Evolutionary conservation across 2,113 vertebrate species (phyloP).

Genomic region (Lutjanus erythropterus): DNA sequence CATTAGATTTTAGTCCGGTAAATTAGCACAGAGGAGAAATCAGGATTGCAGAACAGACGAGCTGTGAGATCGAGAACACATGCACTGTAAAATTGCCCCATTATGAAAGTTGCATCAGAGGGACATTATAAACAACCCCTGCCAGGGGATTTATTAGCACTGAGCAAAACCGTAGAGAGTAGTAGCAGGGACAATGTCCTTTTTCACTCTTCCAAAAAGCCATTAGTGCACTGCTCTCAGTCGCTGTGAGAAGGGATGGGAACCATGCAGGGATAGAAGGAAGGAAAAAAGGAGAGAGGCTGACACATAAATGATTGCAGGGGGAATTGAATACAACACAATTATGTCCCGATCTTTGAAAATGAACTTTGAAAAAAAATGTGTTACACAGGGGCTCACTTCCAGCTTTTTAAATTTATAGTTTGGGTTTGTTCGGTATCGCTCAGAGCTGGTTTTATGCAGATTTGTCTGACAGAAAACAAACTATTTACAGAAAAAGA

Average conservation of each 20-base stretch:
- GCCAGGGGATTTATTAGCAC: slow-evolving; percentile 74
- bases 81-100: slow-evolving; percentile 68
- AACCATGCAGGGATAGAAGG: slow-evolving; percentile 18
- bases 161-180: slow-evolving; percentile 53
- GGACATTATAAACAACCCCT: slow-evolving; percentile 77
- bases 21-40: slow-evolving; percentile 72
- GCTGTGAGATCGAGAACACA: slow-evolving; percentile 62
- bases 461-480: not conserved
- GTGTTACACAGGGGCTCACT: not conserved
- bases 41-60: slow-evolving; percentile 53
- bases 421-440: not conserved
- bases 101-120: slow-evolving; percentile 73
- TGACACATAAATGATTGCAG: slow-evolving; percentile 32
- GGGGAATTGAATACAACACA: slow-evolving; percentile 34
- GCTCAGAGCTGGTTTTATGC: not conserved
- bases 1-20: slow-evolving; percentile 80
- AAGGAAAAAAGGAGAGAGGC: not conserved
- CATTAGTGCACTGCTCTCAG: slow-evolving; percentile 60
- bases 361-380: slow-evolving; percentile 48
- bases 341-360: slow-evolving; percentile 31
- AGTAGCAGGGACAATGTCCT: slow-evolving; percentile 54
- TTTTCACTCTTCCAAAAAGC: slow-evolving; percentile 65
- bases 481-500: not conserved
- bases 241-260: slow-evolving; percentile 42
- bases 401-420: not conserved